Conservation (phyloP, 2,797 vertebrate genomes). For the Aratinga solstitialis region DNA sequence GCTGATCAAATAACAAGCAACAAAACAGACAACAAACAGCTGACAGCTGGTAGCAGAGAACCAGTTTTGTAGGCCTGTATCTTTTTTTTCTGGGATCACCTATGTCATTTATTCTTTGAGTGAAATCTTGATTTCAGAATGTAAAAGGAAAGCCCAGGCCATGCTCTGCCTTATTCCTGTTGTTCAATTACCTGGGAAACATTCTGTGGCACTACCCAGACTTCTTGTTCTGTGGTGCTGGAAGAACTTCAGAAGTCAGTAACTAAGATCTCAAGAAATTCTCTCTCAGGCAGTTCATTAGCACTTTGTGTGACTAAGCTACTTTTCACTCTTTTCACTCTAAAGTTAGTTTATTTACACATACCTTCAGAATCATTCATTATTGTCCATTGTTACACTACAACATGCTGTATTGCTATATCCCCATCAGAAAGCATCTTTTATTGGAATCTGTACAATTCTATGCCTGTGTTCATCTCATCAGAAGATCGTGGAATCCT, state of each 20-base stretch:
- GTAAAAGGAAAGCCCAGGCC: neutral
- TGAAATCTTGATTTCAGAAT: neutral
- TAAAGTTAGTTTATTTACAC: neutral
- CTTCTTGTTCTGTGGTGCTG: neutral
- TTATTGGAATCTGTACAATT: neutral
- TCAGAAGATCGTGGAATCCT: neutral
- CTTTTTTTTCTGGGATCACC: neutral
- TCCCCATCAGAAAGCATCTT: neutral
- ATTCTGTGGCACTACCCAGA: neutral
- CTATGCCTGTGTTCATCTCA: neutral
- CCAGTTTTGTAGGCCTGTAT: neutral
- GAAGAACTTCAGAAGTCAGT: neutral
- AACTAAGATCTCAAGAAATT: neutral
- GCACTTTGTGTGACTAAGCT: neutral
- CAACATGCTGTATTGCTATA: neutral
- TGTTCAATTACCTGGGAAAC: neutral
- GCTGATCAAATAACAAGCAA: neutral
- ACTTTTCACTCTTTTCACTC: neutral
- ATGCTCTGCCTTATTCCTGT: neutral
- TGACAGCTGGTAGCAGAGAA: neutral
- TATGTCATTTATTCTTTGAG: neutral
- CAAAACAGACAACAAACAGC: neutral
- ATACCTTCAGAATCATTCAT: neutral
- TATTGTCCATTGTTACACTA: neutral
- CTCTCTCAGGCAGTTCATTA: neutral